phyloP scores from a whole-genome alignment of 92 coral and sea anemone genomes.

The Pocillopora meandrina region DNA sequence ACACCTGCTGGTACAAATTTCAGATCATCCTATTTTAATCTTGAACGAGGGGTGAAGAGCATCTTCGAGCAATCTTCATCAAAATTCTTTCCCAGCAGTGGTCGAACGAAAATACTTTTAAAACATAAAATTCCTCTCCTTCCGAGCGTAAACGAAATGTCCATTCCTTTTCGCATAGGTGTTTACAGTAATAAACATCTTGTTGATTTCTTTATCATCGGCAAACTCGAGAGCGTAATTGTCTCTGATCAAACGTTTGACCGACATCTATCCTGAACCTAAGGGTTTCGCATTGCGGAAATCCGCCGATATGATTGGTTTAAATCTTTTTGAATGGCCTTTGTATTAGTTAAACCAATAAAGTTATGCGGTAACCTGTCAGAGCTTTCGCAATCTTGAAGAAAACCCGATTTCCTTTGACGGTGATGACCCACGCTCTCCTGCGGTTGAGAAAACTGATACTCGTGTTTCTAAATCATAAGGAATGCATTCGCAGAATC shows the following conservation, averaged over 20 bases:
- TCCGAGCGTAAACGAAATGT: slow-evolving; percentile 58
- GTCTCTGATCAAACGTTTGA: slow-evolving; percentile 38
- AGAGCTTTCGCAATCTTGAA: slow-evolving; percentile 32
- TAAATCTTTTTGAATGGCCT: slow-evolving; percentile 48
- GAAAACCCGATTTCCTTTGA: slow-evolving; percentile 30
- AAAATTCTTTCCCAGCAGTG: too few relatives aligned
- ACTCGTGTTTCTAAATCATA: slow-evolving; percentile 18
- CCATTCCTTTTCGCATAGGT: slow-evolving; percentile 10
- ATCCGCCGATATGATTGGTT: slow-evolving; percentile 36
- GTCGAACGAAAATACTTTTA: slow-evolving; percentile 3
- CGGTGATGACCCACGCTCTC: slow-evolving; percentile 32
- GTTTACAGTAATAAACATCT: slow-evolving; percentile 60
- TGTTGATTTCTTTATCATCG: slow-evolving; percentile 54
- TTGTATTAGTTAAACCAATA: slow-evolving; percentile 68
- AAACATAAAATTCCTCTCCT: slow-evolving; percentile 50
- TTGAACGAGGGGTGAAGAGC: not conserved
- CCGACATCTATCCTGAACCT: slow-evolving; percentile 24
- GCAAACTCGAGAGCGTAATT: slow-evolving; percentile 51
- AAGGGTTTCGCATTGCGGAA: slow-evolving; percentile 39
- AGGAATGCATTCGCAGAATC: slow-evolving; percentile 39
- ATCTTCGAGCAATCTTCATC: not conserved
- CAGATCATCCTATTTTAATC: not conserved
- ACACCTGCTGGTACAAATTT: not conserved
- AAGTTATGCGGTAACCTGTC: slow-evolving; percentile 59
- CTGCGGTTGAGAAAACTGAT: slow-evolving; percentile 41